Evolutionary conservation across 2,888 invertebrate genomes (phyloP).

Genomic region (Scelioninae gen. 2): DNA sequence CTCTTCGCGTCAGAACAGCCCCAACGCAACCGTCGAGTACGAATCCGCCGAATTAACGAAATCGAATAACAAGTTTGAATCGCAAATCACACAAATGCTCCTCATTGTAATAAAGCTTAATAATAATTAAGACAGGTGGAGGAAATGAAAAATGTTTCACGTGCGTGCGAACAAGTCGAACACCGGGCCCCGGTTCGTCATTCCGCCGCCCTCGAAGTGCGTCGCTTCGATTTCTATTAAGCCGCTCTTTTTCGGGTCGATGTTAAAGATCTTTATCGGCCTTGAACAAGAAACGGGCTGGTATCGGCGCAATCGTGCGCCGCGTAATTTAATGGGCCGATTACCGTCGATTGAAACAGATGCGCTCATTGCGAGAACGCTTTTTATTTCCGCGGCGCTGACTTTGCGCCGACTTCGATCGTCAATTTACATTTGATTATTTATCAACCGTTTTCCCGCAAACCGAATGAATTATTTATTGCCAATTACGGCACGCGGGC

Average conservation of each 20-base stretch:
- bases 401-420: conserved; percentile 51
- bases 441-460: conserved; percentile 22
- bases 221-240: conserved; percentile 65
- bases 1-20: too few relatives aligned
- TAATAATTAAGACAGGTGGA: conserved; percentile 67
- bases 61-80: too few relatives aligned
- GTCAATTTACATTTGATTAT: conserved; percentile 58
- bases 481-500: conserved; percentile 15
- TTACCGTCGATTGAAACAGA: conserved; percentile 56
- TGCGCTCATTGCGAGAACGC: conserved; percentile 29
- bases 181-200: conserved; percentile 55
- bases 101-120: conserved; percentile 5
- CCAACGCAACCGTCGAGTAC: too few relatives aligned
- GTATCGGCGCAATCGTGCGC: conserved; percentile 55
- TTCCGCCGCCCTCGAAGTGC: conserved; percentile 63
- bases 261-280: conserved; percentile 52
- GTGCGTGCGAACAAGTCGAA: conserved; percentile 60
- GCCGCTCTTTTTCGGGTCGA: conserved; percentile 58
- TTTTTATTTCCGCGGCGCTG: conserved; percentile 34
- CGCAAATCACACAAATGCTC: conserved; percentile 8
- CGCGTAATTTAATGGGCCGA: conserved; percentile 56
- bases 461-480: conserved; percentile 36
- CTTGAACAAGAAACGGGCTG: conserved; percentile 56
- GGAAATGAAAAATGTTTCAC: conserved; percentile 65
- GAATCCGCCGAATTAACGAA: too few relatives aligned